A percentile compares a stretch with the other conserved stretches of the same genome.
Conservation (phyloP, 1,140 invertebrate genomes). For the Musca domestica region DNA sequence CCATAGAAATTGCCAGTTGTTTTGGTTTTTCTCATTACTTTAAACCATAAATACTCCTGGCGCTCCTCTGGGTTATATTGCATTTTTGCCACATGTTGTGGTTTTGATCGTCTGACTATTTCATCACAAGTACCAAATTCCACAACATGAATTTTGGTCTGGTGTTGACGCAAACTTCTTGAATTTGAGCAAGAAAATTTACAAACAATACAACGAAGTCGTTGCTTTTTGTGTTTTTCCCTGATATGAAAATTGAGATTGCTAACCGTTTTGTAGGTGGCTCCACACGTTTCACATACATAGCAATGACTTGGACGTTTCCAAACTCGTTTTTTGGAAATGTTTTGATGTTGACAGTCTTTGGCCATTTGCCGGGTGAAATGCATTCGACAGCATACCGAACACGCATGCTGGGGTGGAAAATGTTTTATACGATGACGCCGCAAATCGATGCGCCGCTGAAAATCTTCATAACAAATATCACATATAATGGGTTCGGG, state of each 20-base stretch:
- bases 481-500: neutral
- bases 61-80: neutral
- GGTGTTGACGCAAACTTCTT: neutral
- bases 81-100: neutral
- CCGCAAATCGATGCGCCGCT: neutral
- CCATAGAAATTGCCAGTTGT: neutral
- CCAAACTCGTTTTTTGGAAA: too few species aligned
- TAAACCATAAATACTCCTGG: neutral
- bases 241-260: neutral
- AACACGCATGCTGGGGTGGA: neutral
- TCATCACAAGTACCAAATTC: neutral
- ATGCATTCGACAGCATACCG: neutral
- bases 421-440: slow-evolving; percentile 2
- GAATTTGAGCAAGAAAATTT: neutral
- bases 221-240: neutral
- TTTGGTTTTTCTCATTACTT: neutral
- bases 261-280: neutral
- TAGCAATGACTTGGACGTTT: too few species aligned
- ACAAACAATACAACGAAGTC: neutral
- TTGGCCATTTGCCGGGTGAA: neutral
- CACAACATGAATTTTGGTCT: neutral
- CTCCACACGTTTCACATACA: neutral
- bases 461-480: neutral
- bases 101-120: neutral
- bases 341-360: neutral